These are phyloP conservation scores for Crotalus viridis DNA, from an alignment of 2,113 vertebrate species.

Conservation along the genomic window DNA sequence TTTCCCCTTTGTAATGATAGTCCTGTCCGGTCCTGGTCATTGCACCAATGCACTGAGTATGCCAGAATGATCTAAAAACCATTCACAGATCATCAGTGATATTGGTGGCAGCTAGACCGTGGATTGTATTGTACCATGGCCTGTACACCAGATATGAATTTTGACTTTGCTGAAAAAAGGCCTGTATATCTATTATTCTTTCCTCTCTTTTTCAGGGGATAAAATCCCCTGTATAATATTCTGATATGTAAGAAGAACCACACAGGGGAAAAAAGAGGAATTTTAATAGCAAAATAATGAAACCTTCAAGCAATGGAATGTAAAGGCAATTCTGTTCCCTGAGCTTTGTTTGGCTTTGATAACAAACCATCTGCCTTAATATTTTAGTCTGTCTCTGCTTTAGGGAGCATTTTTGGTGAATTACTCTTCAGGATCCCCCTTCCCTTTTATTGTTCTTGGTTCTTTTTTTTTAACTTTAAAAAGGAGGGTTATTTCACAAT, in stretches of 20 bases:
- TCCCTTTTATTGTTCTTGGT: not conserved
- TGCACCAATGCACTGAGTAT: not conserved
- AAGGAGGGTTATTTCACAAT: constrained; percentile 55
- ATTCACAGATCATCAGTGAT: constrained; percentile 9
- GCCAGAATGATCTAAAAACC: not conserved
- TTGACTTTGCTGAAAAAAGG: not conserved
- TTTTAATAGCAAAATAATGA: constrained; percentile 50
- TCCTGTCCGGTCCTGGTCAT: constrained; percentile 13
- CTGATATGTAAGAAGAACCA: constrained; percentile 54
- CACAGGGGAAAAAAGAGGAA: constrained; percentile 25
- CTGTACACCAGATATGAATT: not conserved
- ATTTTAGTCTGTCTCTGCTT: constrained; percentile 28
- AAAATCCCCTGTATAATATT: constrained; percentile 30
- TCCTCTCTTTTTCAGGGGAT: not conserved
- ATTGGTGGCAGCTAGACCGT: not conserved
- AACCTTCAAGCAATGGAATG: not conserved
- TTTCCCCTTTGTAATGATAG: not conserved
- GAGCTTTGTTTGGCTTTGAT: constrained; percentile 44
- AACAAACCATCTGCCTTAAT: constrained; percentile 37
- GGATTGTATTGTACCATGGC: not conserved
- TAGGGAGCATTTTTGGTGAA: constrained; percentile 31
- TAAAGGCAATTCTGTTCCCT: constrained; percentile 31
- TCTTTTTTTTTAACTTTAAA: not conserved
- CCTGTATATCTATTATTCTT: not conserved
- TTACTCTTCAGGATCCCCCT: constrained; percentile 19